phyloP scores from a whole-genome alignment of 1,140 invertebrate genomes.

The Cyclargus thomasi region DNA sequence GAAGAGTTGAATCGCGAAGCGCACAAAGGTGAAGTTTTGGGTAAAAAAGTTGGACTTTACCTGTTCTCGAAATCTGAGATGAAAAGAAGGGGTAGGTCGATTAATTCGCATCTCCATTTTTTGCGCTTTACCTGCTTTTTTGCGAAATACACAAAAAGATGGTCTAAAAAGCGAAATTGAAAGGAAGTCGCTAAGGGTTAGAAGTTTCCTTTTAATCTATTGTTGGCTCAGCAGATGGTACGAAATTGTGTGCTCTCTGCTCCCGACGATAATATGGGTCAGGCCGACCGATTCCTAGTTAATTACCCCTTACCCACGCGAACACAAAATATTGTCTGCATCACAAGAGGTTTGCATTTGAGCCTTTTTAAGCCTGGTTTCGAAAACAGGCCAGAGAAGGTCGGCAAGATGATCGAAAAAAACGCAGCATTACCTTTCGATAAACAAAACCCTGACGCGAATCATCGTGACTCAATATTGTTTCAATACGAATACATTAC shows the following conservation, averaged over 20 bases:
- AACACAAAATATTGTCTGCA: not conserved
- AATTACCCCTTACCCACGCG: constrained; percentile 5
- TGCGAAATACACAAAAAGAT: constrained; percentile 51
- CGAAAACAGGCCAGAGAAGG: not conserved
- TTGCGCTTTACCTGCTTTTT: constrained; percentile 60
- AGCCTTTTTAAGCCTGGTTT: not conserved
- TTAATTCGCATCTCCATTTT: constrained; percentile 48
- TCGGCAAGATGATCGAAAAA: not conserved
- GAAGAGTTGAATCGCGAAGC: constrained; percentile 69
- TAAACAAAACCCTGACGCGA: not conserved
- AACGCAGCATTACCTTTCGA: not conserved
- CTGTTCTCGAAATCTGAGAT: constrained; percentile 71
- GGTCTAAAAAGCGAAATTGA: constrained; percentile 54
- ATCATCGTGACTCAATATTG: not conserved
- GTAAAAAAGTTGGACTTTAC: constrained; percentile 65
- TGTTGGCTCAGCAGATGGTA: constrained; percentile 55
- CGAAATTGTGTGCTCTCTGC: constrained; percentile 50
- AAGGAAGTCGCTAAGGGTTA: constrained; percentile 71
- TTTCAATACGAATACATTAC: not conserved
- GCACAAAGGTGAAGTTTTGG: constrained; percentile 52
- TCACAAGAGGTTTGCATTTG: not conserved
- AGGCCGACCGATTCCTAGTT: constrained; percentile 25
- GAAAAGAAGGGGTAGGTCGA: constrained; percentile 67
- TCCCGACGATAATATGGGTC: constrained; percentile 58
- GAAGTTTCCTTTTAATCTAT: constrained; percentile 46